Evolutionary conservation across 1,140 invertebrate species (phyloP).

Genomic region (Drosophila rufa): DNA sequence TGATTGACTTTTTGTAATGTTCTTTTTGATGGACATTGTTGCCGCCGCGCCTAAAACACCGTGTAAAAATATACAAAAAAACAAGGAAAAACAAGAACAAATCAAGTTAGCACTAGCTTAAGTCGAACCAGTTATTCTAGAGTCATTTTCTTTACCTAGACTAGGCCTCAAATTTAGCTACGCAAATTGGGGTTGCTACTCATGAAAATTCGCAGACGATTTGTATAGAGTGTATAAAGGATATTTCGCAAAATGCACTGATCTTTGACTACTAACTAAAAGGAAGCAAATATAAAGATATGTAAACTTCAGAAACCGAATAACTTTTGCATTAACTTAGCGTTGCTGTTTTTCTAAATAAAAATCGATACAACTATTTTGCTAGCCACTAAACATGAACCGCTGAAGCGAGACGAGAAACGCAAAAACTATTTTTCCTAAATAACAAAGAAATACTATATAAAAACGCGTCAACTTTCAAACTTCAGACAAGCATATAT

Average conservation of each 20-base stretch:
- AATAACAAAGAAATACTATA: slow-evolving; percentile 30
- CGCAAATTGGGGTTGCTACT: slow-evolving; percentile 54
- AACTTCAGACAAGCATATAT: slow-evolving; percentile 58
- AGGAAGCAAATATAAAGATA: slow-evolving; percentile 25
- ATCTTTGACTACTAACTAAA: slow-evolving; percentile 55
- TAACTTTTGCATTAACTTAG: slow-evolving; percentile 51
- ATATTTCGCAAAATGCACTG: slow-evolving; percentile 62
- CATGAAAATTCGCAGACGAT: slow-evolving; percentile 40
- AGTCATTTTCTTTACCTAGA: slow-evolving; percentile 64
- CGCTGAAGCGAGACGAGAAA: slow-evolving; percentile 25
- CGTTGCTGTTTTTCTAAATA: slow-evolving; percentile 64
- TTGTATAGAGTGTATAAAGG: slow-evolving; percentile 65
- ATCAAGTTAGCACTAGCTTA: slow-evolving; percentile 54
- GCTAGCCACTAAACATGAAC: slow-evolving; percentile 43
- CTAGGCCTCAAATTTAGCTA: slow-evolving; percentile 63
- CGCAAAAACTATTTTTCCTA: slow-evolving; percentile 69
- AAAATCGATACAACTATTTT: slow-evolving; percentile 62
- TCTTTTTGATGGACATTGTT: slow-evolving; percentile 76
- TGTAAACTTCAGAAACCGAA: slow-evolving; percentile 17
- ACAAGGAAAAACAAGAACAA: slow-evolving; percentile 11
- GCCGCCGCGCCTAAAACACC: slow-evolving; percentile 77
- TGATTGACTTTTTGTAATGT: slow-evolving; percentile 41
- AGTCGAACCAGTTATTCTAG: slow-evolving; percentile 64
- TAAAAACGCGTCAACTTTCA: slow-evolving; percentile 41
- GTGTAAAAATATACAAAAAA: slow-evolving; percentile 58